Conservation (phyloP, 1,140 invertebrate species). For the Episyrphus balteatus region DNA sequence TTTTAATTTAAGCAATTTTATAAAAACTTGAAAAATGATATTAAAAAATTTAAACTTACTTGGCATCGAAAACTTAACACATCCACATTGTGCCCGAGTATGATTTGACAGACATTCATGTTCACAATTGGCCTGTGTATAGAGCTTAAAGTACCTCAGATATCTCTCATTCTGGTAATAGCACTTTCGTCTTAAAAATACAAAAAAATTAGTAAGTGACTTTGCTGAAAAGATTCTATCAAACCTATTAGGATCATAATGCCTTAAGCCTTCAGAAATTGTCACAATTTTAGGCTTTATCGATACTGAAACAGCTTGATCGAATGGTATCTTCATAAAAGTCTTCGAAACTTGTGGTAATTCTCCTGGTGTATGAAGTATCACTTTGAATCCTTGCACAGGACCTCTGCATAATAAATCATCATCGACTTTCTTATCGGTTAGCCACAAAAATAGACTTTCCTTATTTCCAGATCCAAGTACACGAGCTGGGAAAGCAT, state of each 20-base stretch:
- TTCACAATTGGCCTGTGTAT: constrained; percentile 46
- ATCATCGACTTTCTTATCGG: constrained; percentile 43
- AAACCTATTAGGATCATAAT: constrained; percentile 40
- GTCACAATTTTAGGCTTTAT: constrained; percentile 48
- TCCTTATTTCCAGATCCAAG: constrained; percentile 48
- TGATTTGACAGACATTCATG: constrained; percentile 54
- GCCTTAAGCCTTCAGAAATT: constrained; percentile 42
- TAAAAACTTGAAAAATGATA: no score
- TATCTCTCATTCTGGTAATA: constrained; percentile 45
- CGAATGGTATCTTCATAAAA: constrained; percentile 43
- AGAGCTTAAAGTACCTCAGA: constrained; percentile 29
- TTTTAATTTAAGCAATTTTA: no score
- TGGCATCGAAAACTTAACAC: constrained; percentile 54
- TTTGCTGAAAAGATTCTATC: no score
- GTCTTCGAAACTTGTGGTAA: constrained; percentile 43
- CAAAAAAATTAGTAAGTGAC: constrained; percentile 8
- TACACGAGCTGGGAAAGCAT: constrained; percentile 47
- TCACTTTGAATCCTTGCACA: constrained; percentile 56
- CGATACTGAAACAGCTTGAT: constrained; percentile 43
- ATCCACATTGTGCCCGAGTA: constrained; percentile 33
- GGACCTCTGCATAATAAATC: constrained; percentile 56
- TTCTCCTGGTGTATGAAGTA: constrained; percentile 46
- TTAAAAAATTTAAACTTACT: constrained; percentile 36
- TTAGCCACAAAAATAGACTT: constrained; percentile 47
- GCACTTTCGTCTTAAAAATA: constrained; percentile 41